phyloP scores from a whole-genome alignment of 1,140 invertebrate species.

The Cydia amplana region DNA sequence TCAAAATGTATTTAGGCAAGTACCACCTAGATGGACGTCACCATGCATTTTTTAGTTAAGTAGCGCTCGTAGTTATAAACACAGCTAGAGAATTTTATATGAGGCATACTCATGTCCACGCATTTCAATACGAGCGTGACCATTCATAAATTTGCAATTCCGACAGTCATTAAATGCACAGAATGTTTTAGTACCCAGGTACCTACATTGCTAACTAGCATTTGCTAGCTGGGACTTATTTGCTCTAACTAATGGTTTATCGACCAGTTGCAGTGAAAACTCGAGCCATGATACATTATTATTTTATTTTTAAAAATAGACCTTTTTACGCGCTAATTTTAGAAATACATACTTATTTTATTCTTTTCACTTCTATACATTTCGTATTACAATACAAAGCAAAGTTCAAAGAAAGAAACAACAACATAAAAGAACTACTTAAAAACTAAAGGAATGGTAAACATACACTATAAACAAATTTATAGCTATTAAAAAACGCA shows the following conservation, averaged over 20 bases:
- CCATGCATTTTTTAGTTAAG: too few relatives aligned
- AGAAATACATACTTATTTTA: too few relatives aligned
- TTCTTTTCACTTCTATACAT: too few relatives aligned
- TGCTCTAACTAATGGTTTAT: neutral
- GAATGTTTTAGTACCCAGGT: neutral
- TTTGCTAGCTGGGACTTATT: neutral
- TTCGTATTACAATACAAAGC: neutral
- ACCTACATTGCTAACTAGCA: neutral
- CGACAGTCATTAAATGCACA: neutral
- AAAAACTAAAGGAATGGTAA: neutral
- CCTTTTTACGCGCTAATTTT: too few relatives aligned
- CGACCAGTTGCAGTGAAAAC: neutral
- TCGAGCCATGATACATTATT: too few relatives aligned
- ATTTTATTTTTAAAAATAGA: too few relatives aligned
- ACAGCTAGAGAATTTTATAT: neutral
- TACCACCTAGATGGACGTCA: too few relatives aligned
- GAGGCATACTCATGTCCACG: neutral
- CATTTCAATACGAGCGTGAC: slow-evolving; percentile 8
- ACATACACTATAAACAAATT: neutral
- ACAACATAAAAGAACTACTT: neutral
- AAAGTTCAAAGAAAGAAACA: neutral
- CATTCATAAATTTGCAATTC: neutral
- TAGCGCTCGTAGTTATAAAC: neutral
- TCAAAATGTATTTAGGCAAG: too few relatives aligned
- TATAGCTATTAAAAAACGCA: neutral